These are phyloP conservation scores for Melanocharis versteri DNA, from an alignment of 2,113 vertebrate species.

Conservation along the genomic window DNA sequence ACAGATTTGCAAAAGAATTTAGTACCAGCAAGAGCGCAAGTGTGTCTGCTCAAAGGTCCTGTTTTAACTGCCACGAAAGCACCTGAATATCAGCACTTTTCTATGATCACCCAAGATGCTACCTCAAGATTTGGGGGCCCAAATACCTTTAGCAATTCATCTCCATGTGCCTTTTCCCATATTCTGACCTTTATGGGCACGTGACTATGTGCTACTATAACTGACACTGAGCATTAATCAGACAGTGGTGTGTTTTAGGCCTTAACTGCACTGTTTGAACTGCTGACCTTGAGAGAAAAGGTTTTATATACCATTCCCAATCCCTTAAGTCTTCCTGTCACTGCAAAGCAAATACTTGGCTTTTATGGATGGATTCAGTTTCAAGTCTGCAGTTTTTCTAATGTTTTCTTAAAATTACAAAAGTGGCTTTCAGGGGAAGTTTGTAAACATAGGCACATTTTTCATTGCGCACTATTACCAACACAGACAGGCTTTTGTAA, in stretches of 20 bases:
- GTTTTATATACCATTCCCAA: conserved; percentile 32
- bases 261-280: conserved; percentile 25
- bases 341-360: conserved; percentile 42
- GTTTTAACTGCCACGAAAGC: background rate
- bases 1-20: conserved; percentile 20
- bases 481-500: background rate
- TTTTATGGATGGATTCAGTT: conserved; percentile 48
- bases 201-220: background rate
- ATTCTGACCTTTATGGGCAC: background rate
- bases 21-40: background rate
- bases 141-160: background rate
- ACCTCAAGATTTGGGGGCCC: background rate
- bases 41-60: background rate
- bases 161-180: background rate
- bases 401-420: conserved; percentile 34
- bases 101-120: background rate
- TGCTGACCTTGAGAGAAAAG: conserved; percentile 29
- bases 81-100: background rate
- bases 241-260: background rate
- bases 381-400: conserved; percentile 17
- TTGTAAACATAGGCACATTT: conserved; percentile 36
- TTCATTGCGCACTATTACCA: background rate
- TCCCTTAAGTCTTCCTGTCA: conserved; percentile 35
- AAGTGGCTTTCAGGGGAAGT: background rate
- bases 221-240: conserved; percentile 5